Base-by-base conservation (phyloP, 2,888 invertebrate species). In the Physocephala rufipes region DNA sequence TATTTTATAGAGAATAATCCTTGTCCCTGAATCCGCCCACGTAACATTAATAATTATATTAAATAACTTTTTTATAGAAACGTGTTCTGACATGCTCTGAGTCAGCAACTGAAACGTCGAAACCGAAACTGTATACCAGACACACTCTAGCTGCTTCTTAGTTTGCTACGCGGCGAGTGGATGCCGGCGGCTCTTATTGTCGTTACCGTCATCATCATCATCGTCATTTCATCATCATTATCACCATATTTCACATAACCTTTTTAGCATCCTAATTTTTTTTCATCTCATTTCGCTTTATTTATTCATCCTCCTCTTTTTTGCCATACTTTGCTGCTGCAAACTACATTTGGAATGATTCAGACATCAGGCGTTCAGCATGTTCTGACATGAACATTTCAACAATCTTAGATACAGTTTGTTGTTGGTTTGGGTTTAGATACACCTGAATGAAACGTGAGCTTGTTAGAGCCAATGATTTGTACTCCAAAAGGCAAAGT, bases 391-490 rank as follows among this genome's bases (percentile, higher is more conserved):
- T 58, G 67, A 55, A 58, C 58, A 58, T 43, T 45, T 45, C 55
- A 45, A 43, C 55, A 58, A 36, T 36, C 36, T 36, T 36, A 9
- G 36, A 36, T 36, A n/a, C n/a, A 36, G 36, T 36, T 36, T 36
- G 36, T 7, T 36, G 9, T 36, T 36, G 36, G 36, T 4, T 43
- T 24, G 16, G 49, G 24, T 4, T 43, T 24, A 7, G 49, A n/a
- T 51, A 30, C 51, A n/a, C 9, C 19, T n/a, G 43, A 15, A 28
- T 28, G 65, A 49, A 65, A 65, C 65, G 28, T 65, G 67, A 67
- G 49, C 67, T 67, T 58, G 67, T 67, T 67, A 58, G 58, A n/a
- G 16, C 19, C 43, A 45, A 45, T 67, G 55, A 58, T 67, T 67
- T 58, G 15, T 58, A 45, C 58, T 67, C 58, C 26, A 55, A 9